Percentiles rank a stretch among this genome's conserved stretches.
phyloP scores from a whole-genome alignment of 2,113 vertebrate genomes.

The Amia ocellicauda region DNA sequence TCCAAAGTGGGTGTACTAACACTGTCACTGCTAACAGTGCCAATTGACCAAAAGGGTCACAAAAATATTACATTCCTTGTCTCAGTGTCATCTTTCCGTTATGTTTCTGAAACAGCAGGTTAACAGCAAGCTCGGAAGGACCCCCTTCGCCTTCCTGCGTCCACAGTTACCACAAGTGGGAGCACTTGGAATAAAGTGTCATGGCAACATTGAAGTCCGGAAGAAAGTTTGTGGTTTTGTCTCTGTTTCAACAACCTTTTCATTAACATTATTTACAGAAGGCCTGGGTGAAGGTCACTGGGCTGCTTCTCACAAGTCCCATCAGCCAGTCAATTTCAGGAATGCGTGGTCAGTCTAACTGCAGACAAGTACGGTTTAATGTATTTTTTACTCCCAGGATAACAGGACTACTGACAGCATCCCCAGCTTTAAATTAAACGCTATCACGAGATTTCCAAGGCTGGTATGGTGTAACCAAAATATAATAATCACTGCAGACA shows the following conservation, averaged over 20 bases:
- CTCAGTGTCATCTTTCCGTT: slow-evolving; percentile 47
- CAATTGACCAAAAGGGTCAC: slow-evolving; percentile 60
- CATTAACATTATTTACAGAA: slow-evolving; percentile 31
- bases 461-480: too few species aligned
- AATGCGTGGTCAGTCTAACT: neutral
- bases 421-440: too few species aligned
- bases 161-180: slow-evolving; percentile 58
- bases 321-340: slow-evolving; percentile 23
- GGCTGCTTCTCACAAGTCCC: slow-evolving; percentile 5
- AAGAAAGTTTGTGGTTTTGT: slow-evolving; percentile 18
- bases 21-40: slow-evolving; percentile 44
- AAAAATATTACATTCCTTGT: slow-evolving; percentile 62
- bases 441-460: too few species aligned
- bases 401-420: too few species aligned
- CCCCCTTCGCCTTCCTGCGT: slow-evolving; percentile 45
- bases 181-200: slow-evolving; percentile 63
- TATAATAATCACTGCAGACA: too few species aligned
- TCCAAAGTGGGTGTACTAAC: slow-evolving; percentile 48
- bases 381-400: too few species aligned
- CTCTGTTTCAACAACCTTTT: slow-evolving; percentile 11
- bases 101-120: slow-evolving; percentile 45
- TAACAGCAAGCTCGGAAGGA: slow-evolving; percentile 63
- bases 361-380: too few species aligned
- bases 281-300: slow-evolving; percentile 14
- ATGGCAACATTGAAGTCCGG: slow-evolving; percentile 15